phyloP scores from a whole-genome alignment of 2,888 invertebrate genomes.

The Lycophotia porphyrea region DNA sequence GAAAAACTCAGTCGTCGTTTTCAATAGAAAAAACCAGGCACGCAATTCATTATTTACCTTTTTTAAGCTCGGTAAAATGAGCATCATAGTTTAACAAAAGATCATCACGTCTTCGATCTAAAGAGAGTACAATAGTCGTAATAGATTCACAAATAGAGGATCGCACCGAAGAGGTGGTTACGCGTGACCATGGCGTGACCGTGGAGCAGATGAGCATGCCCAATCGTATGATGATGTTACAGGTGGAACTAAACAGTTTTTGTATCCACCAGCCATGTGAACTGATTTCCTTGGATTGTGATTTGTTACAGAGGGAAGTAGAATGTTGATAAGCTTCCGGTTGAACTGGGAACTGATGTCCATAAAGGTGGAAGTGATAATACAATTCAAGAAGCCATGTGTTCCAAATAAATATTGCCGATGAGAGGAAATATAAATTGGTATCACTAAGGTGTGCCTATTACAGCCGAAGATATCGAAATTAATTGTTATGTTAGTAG shows the following conservation, averaged over 20 bases:
- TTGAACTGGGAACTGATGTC: background rate
- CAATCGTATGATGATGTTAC: slow-evolving; percentile 55
- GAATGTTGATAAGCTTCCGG: slow-evolving; percentile 26
- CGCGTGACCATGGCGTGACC: slow-evolving; percentile 42
- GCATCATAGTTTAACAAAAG: slow-evolving; percentile 28
- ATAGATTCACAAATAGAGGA: slow-evolving; percentile 51
- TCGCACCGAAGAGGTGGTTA: background rate
- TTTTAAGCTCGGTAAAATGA: slow-evolving; percentile 21
- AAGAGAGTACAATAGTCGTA: slow-evolving; percentile 50
- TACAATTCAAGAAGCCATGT: background rate
- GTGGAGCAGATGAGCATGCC: slow-evolving; percentile 39
- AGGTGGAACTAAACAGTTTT: slow-evolving; percentile 56
- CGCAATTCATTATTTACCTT: slow-evolving; percentile 42
- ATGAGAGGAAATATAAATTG: background rate
- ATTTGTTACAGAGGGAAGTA: slow-evolving; percentile 30
- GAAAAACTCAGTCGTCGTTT: background rate
- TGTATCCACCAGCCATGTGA: slow-evolving; percentile 47
- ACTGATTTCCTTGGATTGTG: slow-evolving; percentile 55
- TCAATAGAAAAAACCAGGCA: slow-evolving; percentile 24
- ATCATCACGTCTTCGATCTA: slow-evolving; percentile 8
- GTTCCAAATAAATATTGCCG: background rate
- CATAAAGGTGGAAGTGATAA: background rate
- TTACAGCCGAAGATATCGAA: background rate
- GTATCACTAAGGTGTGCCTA: background rate
- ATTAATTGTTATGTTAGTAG: background rate